Evolutionary conservation across 2,888 invertebrate genomes (phyloP).

Genomic region (Actias luna): DNA sequence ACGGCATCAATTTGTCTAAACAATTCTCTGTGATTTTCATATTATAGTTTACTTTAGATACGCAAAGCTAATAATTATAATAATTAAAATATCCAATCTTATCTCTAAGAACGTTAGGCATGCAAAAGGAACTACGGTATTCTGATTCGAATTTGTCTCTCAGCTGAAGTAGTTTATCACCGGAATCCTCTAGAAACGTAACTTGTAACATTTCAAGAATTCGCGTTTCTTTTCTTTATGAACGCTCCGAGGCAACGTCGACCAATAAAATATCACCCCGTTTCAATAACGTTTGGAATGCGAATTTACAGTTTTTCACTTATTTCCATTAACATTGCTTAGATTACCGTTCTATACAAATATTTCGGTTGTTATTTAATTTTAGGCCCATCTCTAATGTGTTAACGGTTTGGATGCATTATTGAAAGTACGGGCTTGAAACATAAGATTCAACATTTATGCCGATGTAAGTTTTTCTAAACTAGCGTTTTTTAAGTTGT

Average conservation of each 20-base stretch:
- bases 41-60: background rate
- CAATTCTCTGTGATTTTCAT: background rate
- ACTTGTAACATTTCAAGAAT: conserved; percentile 12
- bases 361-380: conserved; percentile 28
- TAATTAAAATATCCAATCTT: background rate
- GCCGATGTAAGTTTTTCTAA: too few relatives aligned
- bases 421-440: too few relatives aligned
- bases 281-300: conserved; percentile 32
- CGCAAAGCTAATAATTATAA: background rate
- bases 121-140: background rate
- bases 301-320: conserved; percentile 32
- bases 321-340: conserved; percentile 42
- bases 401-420: too few relatives aligned
- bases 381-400: too few relatives aligned
- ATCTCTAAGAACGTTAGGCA: background rate
- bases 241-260: conserved; percentile 2
- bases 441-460: too few relatives aligned
- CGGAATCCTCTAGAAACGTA: background rate
- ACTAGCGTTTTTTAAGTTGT: too few relatives aligned
- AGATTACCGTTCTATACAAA: conserved; percentile 38
- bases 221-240: conserved; percentile 10
- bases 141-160: background rate
- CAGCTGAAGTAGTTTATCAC: conserved; percentile 2
- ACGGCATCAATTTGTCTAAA: too few relatives aligned
- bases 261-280: conserved; percentile 16